Conservation (phyloP, 1,140 invertebrate genomes). For the Periplaneta americana region DNA sequence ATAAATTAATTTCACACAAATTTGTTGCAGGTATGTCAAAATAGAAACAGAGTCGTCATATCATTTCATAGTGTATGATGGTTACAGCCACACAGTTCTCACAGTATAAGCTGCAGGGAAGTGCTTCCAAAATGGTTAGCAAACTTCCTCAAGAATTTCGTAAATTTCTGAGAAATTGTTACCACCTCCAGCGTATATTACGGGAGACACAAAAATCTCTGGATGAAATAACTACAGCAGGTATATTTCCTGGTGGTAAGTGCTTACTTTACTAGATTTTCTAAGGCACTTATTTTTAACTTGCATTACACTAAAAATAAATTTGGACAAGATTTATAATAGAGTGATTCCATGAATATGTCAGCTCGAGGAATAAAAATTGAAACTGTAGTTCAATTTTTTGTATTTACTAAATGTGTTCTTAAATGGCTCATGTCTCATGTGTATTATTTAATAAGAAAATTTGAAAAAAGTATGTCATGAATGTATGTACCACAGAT, state of each 20-base stretch:
- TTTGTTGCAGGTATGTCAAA: not conserved
- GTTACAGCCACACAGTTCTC: not conserved
- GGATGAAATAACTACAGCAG: slow-evolving; percentile 11
- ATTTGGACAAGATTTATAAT: no score
- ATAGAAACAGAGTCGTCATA: not conserved
- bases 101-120: not conserved
- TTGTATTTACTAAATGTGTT: no score
- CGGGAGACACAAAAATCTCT: slow-evolving; percentile 10
- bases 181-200: not conserved
- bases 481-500: no score
- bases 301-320: no score
- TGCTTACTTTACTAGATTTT: not conserved
- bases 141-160: slow-evolving; percentile 10
- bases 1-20: not conserved
- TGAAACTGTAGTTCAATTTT: no score
- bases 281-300: no score
- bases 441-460: no score
- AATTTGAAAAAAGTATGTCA: no score
- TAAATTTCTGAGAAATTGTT: slow-evolving; percentile 12
- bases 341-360: no score
- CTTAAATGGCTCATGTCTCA: no score
- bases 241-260: slow-evolving; percentile 12
- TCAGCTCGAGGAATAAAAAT: no score
- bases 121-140: slow-evolving; percentile 4
- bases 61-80: not conserved